These are phyloP conservation scores for Hyles euphorbiae DNA, from an alignment of 1,140 invertebrate species.

Conservation along the genomic window DNA sequence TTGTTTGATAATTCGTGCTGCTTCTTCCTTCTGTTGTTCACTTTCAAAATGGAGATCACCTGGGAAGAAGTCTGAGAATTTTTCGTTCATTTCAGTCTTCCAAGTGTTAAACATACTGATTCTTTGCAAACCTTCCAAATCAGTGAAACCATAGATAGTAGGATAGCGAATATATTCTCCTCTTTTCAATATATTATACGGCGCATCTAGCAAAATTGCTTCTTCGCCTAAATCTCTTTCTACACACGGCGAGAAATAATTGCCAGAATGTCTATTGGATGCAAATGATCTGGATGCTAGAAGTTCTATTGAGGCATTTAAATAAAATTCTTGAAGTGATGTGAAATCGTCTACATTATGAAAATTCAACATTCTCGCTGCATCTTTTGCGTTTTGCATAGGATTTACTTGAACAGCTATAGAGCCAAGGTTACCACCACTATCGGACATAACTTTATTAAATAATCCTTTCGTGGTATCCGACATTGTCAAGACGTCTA, in stretches of 20 bases:
- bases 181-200: constrained; percentile 38
- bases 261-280: constrained; percentile 20
- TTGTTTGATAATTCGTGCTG: constrained; percentile 27
- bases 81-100: constrained; percentile 46
- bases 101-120: constrained; percentile 30
- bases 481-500: constrained; percentile 39
- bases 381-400: constrained; percentile 36
- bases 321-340: constrained; percentile 46
- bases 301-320: constrained; percentile 31
- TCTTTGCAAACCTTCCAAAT: constrained; percentile 44
- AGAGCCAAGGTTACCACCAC: constrained; percentile 31
- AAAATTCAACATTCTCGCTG: constrained; percentile 33
- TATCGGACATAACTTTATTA: constrained; percentile 47
- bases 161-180: constrained; percentile 42
- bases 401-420: constrained; percentile 40
- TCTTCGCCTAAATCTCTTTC: constrained; percentile 41
- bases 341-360: constrained; percentile 30
- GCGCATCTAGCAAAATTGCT: constrained; percentile 39
- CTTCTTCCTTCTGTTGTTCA: constrained; percentile 23
- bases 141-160: constrained; percentile 42
- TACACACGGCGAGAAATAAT: constrained; percentile 46
- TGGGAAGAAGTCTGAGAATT: constrained; percentile 48
- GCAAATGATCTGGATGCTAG: constrained; percentile 21
- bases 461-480: constrained; percentile 38
- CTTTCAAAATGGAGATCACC: constrained; percentile 37